Evolutionary conservation across 2,113 vertebrate genomes (phyloP).

Genomic region (Vulpes ferrilata): DNA sequence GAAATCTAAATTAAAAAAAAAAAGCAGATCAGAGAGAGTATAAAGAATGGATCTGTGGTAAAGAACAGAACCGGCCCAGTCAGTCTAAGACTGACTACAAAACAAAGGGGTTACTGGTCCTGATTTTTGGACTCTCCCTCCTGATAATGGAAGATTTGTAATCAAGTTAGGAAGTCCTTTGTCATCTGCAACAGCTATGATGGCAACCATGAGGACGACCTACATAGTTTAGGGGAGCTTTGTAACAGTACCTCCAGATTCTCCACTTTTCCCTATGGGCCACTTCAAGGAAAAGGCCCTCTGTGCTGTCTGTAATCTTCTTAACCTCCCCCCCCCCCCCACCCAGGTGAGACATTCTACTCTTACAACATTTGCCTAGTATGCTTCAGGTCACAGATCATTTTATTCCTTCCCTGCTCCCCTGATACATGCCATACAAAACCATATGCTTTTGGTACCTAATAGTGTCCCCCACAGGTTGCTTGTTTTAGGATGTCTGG

Average conservation of each 20-base stretch:
- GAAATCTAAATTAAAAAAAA: background rate
- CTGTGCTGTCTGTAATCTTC: background rate
- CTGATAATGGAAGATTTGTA: background rate
- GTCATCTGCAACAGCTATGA: background rate
- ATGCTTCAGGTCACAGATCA: background rate
- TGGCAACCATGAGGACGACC: background rate
- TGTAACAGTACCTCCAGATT: background rate
- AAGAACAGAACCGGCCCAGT: background rate
- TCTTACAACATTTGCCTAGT: background rate
- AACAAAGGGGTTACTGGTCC: background rate
- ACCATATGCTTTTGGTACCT: background rate
- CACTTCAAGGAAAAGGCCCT: background rate
- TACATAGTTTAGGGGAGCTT: background rate
- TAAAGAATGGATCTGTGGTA: background rate
- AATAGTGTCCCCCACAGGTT: background rate
- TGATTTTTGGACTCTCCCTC: background rate
- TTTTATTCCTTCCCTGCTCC: background rate
- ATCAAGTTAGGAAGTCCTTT: background rate
- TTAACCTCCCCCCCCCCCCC: background rate
- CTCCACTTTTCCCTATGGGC: background rate
- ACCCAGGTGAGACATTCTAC: background rate
- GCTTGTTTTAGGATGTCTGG: background rate
- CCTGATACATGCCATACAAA: background rate
- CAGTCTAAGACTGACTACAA: background rate
- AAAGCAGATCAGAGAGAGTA: background rate